Conservation (phyloP, 2,113 vertebrate species). For the Trematocara macrostoma region DNA sequence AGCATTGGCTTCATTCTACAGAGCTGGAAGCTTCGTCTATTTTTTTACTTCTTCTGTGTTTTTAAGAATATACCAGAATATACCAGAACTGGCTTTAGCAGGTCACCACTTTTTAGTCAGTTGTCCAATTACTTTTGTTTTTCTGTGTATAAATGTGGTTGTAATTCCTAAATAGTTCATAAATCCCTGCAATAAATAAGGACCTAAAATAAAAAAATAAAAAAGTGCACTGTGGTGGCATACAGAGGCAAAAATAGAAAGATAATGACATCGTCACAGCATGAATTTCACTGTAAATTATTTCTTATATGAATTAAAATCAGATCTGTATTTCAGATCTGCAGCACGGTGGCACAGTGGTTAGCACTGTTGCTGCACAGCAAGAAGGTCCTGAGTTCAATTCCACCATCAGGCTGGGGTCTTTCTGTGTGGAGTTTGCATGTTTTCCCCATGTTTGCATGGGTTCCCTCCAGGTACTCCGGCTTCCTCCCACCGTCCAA, state of each 20-base stretch:
- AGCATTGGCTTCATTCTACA: not conserved
- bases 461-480: not conserved
- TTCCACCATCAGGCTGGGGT: rapidly evolving
- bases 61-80: not conserved
- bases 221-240: not conserved
- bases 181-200: not conserved
- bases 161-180: not conserved
- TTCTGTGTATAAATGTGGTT: not conserved
- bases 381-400: not conserved
- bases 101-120: not conserved
- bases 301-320: not conserved
- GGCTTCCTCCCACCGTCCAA: not conserved
- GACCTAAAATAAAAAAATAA: not conserved
- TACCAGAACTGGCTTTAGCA: not conserved
- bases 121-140: not conserved
- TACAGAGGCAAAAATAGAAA: not conserved
- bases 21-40: not conserved
- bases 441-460: rapidly evolving
- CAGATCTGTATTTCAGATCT: not conserved
- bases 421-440: not conserved
- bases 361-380: not conserved
- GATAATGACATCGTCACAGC: not conserved
- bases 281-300: not conserved
- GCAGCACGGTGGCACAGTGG: rapidly evolving
- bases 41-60: not conserved